Conservation (phyloP, 2,113 vertebrate genomes). For the Chionomys nivalis region DNA sequence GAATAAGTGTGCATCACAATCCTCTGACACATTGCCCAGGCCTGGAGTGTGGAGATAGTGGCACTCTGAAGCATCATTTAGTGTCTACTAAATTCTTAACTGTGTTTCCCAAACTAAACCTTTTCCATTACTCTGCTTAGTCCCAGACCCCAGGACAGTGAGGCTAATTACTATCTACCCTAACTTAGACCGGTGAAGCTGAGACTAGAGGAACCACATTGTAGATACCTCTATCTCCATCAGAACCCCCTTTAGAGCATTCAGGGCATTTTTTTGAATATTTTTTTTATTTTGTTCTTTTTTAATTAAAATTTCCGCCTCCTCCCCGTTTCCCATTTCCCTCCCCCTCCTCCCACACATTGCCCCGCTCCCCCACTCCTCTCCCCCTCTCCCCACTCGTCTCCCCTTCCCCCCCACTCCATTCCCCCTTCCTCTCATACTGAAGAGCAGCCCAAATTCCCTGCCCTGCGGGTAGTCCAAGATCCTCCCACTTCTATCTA, state of each 20-base stretch:
- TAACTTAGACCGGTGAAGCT: background rate
- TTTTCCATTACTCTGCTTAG: background rate
- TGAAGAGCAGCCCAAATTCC: no score
- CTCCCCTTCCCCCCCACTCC: no score
- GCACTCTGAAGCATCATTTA: background rate
- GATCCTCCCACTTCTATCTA: no score
- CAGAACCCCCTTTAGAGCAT: background rate
- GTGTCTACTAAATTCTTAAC: background rate
- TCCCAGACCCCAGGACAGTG: background rate
- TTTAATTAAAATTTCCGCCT: no score
- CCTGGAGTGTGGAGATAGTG: background rate
- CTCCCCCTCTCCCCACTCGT: no score
- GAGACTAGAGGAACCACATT: background rate
- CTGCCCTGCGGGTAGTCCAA: no score
- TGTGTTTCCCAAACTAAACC: background rate
- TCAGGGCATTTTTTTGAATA: background rate
- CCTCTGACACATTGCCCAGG: background rate
- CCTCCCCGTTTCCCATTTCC: no score
- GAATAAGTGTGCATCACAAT: background rate
- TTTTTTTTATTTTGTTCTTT: no score
- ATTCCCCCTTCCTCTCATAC: no score
- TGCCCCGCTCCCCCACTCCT: no score
- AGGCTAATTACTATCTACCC: background rate
- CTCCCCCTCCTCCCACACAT: no score
- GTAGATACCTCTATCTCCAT: background rate